A percentile compares a stretch with the other conserved stretches of the same genome.
These are phyloP conservation scores for Oophaga pumilio DNA, from an alignment of 2,113 vertebrate species.

Conservation along the genomic window DNA sequence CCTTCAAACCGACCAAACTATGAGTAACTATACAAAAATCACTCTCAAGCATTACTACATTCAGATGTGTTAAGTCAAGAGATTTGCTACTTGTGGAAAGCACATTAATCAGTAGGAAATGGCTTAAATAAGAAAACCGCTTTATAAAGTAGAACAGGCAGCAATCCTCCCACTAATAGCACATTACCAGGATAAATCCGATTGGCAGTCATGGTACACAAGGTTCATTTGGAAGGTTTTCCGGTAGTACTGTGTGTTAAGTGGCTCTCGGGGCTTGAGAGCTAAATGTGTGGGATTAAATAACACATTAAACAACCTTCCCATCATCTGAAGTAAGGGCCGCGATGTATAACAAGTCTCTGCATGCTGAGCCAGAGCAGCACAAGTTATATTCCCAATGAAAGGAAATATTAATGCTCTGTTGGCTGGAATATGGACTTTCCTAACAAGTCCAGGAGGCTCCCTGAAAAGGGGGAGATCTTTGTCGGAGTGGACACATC, in stretches of 20 bases:
- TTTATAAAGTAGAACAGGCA: background rate
- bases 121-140: background rate
- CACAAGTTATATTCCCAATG: background rate
- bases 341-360: background rate
- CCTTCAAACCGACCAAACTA: background rate
- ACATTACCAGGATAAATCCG: background rate
- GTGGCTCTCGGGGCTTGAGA: background rate
- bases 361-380: background rate
- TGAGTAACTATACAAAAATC: background rate
- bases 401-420: background rate
- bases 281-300: background rate
- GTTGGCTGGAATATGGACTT: too few species aligned
- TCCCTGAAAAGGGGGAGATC: too few species aligned
- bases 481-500: too few species aligned
- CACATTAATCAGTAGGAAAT: background rate
- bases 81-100: background rate
- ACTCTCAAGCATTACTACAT: background rate
- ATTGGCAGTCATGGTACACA: background rate
- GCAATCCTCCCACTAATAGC: background rate
- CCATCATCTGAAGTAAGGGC: background rate
- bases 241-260: background rate
- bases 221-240: background rate
- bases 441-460: too few species aligned
- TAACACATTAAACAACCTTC: background rate
- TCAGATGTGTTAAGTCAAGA: background rate